Evolutionary conservation across 2,113 vertebrate species (phyloP).

Genomic region (Octodon degus): DNA sequence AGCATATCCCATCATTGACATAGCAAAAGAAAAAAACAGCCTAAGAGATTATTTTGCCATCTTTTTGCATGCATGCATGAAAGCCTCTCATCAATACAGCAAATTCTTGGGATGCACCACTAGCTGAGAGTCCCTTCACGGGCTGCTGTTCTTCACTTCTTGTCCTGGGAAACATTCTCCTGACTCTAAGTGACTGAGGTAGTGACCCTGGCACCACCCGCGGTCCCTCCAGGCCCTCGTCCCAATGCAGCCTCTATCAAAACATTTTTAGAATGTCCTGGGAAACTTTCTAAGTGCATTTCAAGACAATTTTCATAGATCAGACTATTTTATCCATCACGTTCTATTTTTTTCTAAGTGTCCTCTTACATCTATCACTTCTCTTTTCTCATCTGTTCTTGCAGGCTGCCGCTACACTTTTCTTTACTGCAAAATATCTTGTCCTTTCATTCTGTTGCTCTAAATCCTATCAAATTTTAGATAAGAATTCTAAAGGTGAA

Average conservation of each 20-base stretch:
- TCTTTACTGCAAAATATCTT: slow-evolving; percentile 17
- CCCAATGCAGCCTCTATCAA: background rate
- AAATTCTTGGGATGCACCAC: background rate
- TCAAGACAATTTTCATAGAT: background rate
- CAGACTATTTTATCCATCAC: background rate
- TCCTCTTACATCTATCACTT: background rate
- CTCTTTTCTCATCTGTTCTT: background rate
- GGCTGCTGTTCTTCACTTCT: background rate
- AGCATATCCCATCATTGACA: background rate
- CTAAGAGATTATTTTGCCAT: background rate
- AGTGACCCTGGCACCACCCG: background rate
- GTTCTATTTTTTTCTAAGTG: background rate
- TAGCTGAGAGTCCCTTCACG: background rate
- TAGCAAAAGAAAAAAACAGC: background rate
- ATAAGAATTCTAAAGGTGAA: background rate
- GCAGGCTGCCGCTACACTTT: background rate
- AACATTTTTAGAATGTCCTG: background rate
- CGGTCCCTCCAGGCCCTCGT: background rate
- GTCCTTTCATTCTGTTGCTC: background rate
- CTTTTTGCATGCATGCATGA: background rate
- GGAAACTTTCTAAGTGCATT: background rate
- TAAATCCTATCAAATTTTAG: background rate
- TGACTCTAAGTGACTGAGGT: background rate
- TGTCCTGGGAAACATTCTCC: background rate
- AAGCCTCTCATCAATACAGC: background rate